These are phyloP conservation scores for Azemiops feae DNA, from an alignment of 2,113 vertebrate genomes.

Conservation along the genomic window DNA sequence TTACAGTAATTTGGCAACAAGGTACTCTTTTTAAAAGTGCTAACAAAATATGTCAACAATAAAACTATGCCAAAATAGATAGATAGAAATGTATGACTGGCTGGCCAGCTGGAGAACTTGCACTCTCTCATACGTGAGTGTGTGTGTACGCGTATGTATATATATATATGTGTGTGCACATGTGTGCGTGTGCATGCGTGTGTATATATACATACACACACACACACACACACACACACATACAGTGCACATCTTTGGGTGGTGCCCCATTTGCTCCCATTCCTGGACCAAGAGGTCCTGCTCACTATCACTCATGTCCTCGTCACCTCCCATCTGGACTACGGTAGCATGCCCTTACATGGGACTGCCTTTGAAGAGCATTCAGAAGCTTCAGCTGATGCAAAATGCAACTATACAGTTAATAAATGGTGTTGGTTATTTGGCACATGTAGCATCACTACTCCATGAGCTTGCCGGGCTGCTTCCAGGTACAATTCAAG, in stretches of 20 bases:
- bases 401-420: background rate
- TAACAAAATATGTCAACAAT: background rate
- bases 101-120: background rate
- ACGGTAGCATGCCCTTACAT: background rate
- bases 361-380: background rate
- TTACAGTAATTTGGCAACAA: background rate
- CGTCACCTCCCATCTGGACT: background rate
- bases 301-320: background rate
- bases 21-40: background rate
- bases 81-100: background rate
- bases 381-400: background rate
- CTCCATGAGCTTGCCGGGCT: background rate
- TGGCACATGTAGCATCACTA: background rate
- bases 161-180: too few relatives aligned
- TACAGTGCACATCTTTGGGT: too few relatives aligned
- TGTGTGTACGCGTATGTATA: too few relatives aligned
- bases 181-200: background rate
- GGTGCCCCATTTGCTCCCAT: background rate
- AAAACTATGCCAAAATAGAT: background rate
- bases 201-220: background rate
- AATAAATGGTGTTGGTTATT: background rate
- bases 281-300: background rate
- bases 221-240: too few relatives aligned
- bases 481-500: background rate
- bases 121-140: background rate